Evolutionary conservation across 2,113 vertebrate genomes (phyloP).

Genomic region (Oxyura jamaicensis): DNA sequence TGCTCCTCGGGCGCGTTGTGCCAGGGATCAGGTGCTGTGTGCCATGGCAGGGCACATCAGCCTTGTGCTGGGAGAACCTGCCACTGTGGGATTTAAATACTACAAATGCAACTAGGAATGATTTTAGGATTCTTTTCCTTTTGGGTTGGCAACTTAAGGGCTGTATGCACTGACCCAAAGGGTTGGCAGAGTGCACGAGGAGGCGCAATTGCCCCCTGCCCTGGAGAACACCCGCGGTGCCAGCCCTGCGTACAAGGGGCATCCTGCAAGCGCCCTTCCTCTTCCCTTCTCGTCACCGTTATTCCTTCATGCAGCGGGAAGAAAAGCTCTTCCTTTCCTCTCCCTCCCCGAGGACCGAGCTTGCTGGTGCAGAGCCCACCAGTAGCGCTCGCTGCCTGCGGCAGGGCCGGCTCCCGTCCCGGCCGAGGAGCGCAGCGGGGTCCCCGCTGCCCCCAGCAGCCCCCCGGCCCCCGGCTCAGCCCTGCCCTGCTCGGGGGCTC

Average conservation of each 20-base stretch:
- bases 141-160: not conserved
- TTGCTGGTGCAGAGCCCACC: not conserved
- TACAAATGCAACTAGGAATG: not conserved
- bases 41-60: not conserved
- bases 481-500: not conserved
- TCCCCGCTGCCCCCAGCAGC: not conserved
- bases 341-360: not conserved
- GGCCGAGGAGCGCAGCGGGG: not conserved
- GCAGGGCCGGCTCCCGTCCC: not conserved
- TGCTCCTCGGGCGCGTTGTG: too few species aligned
- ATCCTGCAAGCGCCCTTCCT: slow-evolving; percentile 41
- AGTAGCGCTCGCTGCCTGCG: not conserved
- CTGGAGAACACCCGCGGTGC: not conserved
- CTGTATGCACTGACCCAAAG: not conserved
- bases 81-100: not conserved
- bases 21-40: too few species aligned
- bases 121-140: not conserved
- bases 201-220: not conserved
- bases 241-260: slow-evolving; percentile 16
- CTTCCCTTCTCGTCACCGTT: slow-evolving; percentile 29
- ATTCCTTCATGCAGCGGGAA: slow-evolving; percentile 34
- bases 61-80: not conserved
- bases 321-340: not conserved
- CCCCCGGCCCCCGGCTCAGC: not conserved
- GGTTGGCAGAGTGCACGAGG: not conserved